Evolutionary conservation across 2,113 vertebrate species (phyloP), one percentile per base, ranked within the genome.

Genomic region (Ciconia maguari): DNA sequence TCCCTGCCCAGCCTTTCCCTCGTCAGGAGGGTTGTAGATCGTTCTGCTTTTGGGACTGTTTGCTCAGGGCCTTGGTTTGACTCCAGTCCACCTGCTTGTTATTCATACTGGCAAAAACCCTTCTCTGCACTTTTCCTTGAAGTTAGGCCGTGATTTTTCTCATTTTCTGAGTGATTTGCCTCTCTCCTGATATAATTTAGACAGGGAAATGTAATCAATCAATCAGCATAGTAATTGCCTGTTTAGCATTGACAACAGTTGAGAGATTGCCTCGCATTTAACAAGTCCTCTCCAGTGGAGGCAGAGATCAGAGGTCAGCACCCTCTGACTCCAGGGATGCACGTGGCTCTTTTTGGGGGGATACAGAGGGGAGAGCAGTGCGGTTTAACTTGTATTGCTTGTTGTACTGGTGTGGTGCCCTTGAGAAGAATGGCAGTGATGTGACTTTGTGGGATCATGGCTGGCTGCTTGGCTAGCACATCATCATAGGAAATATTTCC

Each of bases 201-300:
- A 62, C 49, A 58, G 86, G 90, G 78, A 95, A 87, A 74, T 89
- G 93, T 95, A 95, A 97, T 97, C 93, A 95, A 94, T 97, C 97
- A 83, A 34, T 96, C 91, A 95, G 69, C 96, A 96, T 80, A 87
- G 90, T 96, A 97, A 97, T 96, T 95, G 88, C 83, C 93, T 96
- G 18, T 77, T 96, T 94, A 96, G 77, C 90, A 52, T 24, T 93
- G 90, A 55, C 4, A 16, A 83, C 80, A 92, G 48, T 48, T 92
- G 89, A 90, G 91, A 92, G 65, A 92, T 89, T 93, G 90, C 69
- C 65, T 89, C 89, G 58, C 62, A 54, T 91, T 92, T 94, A 94
- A 57, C 44, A 30, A 76, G 74, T 79, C 21, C 65, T 87, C 19
- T 82, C 49, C 82, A 70, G 36, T 79, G 70, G 69, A 91, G 86